A percentile compares a stretch with the other conserved stretches of the same genome.
phyloP scores from a whole-genome alignment of 2,888 invertebrate genomes.

The Steinernema scapterisci region DNA sequence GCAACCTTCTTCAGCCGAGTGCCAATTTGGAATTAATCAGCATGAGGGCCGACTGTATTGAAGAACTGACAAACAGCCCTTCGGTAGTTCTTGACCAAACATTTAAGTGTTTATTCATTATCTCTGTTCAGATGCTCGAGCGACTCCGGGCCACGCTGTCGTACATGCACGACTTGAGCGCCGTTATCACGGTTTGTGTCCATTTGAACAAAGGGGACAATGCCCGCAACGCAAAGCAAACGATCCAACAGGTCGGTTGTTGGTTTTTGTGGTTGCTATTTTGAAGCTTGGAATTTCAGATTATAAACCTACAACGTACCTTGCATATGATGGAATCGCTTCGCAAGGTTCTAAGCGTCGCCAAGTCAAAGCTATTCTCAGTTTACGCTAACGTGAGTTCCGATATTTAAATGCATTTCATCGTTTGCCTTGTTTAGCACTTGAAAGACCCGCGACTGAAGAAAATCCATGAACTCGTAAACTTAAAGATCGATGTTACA shows the following conservation, averaged over 20 bases:
- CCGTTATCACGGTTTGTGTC: conserved; percentile 74
- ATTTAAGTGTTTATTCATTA: too few relatives aligned
- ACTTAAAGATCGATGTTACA: conserved; percentile 69
- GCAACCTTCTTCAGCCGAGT: conserved; percentile 78
- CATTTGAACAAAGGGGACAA: conserved; percentile 69
- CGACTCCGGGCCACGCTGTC: conserved; percentile 57
- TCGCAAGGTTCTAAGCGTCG: neutral
- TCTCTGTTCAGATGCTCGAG: conserved; percentile 45
- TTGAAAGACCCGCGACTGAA: conserved; percentile 69
- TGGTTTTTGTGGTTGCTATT: neutral
- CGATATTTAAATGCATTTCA: neutral
- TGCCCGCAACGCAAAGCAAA: conserved; percentile 75
- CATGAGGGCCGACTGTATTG: conserved; percentile 77
- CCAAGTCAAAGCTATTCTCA: neutral
- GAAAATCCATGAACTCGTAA: conserved; percentile 71
- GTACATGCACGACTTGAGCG: conserved; percentile 79
- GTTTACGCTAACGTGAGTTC: neutral
- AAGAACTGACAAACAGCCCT: conserved; percentile 77
- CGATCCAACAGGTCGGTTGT: conserved; percentile 76
- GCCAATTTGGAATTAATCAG: conserved; percentile 76
- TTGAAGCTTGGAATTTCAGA: neutral
- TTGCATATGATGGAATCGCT: conserved; percentile 16
- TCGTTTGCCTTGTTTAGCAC: neutral
- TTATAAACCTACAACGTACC: neutral
- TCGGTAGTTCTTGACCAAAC: conserved; percentile 13